phyloP scores from a whole-genome alignment of 23 tunicate genomes.

The Trididemnum nubilum region DNA sequence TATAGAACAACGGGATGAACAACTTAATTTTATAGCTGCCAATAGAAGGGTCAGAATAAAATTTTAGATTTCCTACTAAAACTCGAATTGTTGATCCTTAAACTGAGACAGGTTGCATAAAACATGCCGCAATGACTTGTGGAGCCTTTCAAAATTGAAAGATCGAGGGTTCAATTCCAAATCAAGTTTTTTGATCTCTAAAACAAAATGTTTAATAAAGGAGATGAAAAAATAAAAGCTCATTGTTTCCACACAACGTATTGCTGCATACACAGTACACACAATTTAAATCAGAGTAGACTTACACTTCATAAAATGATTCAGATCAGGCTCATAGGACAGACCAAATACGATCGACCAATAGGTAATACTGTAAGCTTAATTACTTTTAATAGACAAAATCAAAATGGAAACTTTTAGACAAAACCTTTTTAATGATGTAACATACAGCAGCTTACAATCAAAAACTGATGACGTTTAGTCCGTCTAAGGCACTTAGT shows the following conservation, averaged over 20 bases:
- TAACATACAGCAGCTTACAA: neutral
- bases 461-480: neutral
- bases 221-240: neutral
- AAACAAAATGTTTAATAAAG: neutral
- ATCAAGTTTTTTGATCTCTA: neutral
- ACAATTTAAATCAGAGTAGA: neutral
- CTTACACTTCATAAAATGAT: neutral
- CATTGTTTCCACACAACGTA: neutral
- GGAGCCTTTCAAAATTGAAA: neutral
- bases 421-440: neutral
- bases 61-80: neutral
- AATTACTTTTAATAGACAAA: too few species aligned
- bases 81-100: neutral
- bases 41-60: conserved; percentile 1
- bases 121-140: neutral
- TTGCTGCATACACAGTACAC: neutral
- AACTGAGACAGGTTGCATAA: neutral
- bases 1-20: conserved; percentile 26
- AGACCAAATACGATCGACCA: neutral
- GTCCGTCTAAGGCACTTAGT: neutral
- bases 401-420: neutral
- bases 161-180: neutral
- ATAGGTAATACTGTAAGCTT: neutral
- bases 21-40: conserved; percentile 13
- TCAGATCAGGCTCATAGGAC: neutral